Conservation (phyloP, 64 coral and sea anemone genomes). For the Porites lutea region DNA sequence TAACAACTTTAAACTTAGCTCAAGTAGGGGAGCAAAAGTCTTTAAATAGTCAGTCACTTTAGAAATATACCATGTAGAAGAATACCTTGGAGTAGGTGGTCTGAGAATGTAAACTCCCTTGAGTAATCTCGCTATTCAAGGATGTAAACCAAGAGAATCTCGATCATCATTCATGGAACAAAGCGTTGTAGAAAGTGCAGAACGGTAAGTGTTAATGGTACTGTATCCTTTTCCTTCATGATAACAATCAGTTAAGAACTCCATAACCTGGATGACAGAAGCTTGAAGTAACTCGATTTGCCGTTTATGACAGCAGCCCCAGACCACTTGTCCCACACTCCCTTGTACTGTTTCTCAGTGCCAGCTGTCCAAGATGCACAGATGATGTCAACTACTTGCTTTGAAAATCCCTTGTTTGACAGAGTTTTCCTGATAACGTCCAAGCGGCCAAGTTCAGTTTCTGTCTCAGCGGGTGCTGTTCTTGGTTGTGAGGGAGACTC, state of each 20-base stretch:
- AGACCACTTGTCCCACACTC: no score
- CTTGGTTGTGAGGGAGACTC: not conserved
- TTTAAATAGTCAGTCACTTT: no score
- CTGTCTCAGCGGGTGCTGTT: slow-evolving; percentile 6
- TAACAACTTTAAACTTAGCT: no score
- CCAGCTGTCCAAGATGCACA: no score
- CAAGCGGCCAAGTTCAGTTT: slow-evolving; percentile 38
- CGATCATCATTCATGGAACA: not conserved
- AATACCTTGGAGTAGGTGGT: no score
- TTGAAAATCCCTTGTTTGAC: slow-evolving; percentile 16
- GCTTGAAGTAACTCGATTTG: slow-evolving; percentile 83
- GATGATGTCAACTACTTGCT: not conserved
- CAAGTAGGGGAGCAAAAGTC: no score
- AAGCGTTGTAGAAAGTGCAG: not conserved
- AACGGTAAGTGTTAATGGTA: not conserved
- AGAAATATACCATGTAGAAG: no score
- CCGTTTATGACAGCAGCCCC: slow-evolving; percentile 27
- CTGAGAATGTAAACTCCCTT: no score
- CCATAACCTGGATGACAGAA: slow-evolving; percentile 43
- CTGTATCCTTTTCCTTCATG: not conserved
- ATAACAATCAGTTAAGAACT: slow-evolving; percentile 27
- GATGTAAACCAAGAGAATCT: no score
- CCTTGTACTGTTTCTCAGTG: no score
- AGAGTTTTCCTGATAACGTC: slow-evolving; percentile 40
- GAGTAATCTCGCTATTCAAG: no score